Evolutionary conservation across 1,140 invertebrate genomes (phyloP), one percentile per base, ranked within the genome.

Genomic region (Globodera rostochiensis): DNA sequence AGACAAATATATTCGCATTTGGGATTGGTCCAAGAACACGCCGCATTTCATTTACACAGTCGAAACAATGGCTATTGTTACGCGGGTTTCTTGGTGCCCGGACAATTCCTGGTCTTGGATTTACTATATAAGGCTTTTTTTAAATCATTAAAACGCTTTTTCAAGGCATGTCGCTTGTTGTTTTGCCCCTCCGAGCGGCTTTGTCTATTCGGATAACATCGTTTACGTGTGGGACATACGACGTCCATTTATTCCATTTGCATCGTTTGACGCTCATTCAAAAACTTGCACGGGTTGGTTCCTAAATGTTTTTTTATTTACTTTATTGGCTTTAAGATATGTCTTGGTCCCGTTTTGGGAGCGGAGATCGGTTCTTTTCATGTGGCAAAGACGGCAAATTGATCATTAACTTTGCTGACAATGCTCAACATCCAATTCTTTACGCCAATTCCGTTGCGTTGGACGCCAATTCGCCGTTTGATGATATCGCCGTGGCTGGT

Each of bases 181-280:
- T 21, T 78, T 78, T 78, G 77, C 77, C 49, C 49, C 77, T 1
- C 77, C 77, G 9, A 78, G 80, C 57, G 79, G 74, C 4, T 60
- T 60, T 47, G 49, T 46, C 71, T 84, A 67, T 5, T 71, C 73
- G 13, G 84, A 84, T 19, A 83, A 84, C 69, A 86, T 69, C 15
- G 70, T 84, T 15, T 73, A 84, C 57, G 80, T 84, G 6, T 84
- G 83, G 83, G 84, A 86, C 66, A 83, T 86, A 53, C 69, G 84
- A 36, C 85, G 83, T 9, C 83, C 83, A 19, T 77, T 46, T 66
- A 64, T 84, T 53, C 83, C 85, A 8, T 86, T 74, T 69, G 50
- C 69, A 6, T 81, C 75, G 2, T 84, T 82, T 50, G 53, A 75
- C 76, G 57, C 82, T 19, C 82, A 83, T 60, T 69, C 73, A 21